Conservation (phyloP, 2,888 invertebrate species). For the Coecobrya sp. region DNA sequence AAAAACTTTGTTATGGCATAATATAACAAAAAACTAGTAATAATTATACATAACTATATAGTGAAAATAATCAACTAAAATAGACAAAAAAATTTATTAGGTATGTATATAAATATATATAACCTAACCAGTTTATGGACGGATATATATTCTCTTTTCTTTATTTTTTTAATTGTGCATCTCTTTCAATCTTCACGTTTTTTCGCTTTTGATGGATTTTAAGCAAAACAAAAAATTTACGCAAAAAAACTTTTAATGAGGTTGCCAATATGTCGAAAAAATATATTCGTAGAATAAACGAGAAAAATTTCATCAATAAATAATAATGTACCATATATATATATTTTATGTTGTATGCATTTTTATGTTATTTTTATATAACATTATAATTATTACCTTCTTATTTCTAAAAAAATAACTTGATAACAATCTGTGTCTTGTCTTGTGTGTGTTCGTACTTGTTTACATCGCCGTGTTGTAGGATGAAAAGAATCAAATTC, state of each 20-base stretch:
- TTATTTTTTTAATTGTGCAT: too few species aligned
- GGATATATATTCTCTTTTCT: too few species aligned
- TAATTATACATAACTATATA: neutral
- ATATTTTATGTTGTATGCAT: neutral
- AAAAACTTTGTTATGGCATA: too few species aligned
- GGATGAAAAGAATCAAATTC: conserved; percentile 91
- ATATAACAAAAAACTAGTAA: neutral
- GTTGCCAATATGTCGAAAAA: too few species aligned
- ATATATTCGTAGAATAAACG: too few species aligned
- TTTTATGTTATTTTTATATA: neutral
- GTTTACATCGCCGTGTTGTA: conserved; percentile 87
- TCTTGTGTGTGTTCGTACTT: conserved; percentile 47
- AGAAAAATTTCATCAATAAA: conserved; percentile 13
- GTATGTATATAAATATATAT: too few species aligned
- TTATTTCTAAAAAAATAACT: conserved; percentile 36
- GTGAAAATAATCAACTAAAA: neutral
- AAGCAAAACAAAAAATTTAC: too few species aligned
- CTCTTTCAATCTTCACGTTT: too few species aligned
- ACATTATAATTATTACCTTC: neutral
- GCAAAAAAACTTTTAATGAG: neutral
- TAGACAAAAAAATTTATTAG: neutral
- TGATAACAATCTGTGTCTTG: conserved; percentile 42
- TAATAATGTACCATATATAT: neutral
- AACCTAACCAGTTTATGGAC: too few species aligned
- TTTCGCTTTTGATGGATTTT: too few species aligned